Base-by-base conservation (phyloP, 1,140 invertebrate species). In the Diabrotica virgifera region DNA sequence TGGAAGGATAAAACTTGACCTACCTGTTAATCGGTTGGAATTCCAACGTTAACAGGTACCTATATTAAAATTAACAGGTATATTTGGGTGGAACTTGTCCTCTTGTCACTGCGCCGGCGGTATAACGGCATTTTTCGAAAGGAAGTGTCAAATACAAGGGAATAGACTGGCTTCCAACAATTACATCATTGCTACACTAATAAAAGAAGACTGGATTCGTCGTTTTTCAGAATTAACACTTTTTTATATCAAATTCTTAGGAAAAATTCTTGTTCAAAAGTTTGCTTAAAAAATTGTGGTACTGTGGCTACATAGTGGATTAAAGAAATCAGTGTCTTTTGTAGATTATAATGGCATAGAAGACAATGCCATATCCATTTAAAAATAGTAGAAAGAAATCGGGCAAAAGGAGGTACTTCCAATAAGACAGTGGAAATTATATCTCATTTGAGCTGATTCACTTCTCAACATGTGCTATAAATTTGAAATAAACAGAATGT, bases 11-110 rank as follows among this genome's bases (percentile, higher is more conserved):
- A 55, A 14, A 55, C 53, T 24, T 55, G n/a, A 36, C 38, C 56
- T 62, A 62, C 60, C 60, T 62, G 60, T 54, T 53, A 62, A 62
- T 53, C 12, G 56, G 51, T 9, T 24, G 63, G 64, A 57, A 62
- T 62, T 62, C 13, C 40, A 46, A n/a, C 40, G 8, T 46, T 46
- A 46, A 46, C 40, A 46, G 40, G 40, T 46, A 46, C 40, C 40
- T 46, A 10, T 46, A 46, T 46, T 46, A 46, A 46, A 46, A 46
- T 46, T 46, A 46, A 46, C 40, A 46, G 40, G 40, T 46, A 46
- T 46, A 46, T 46, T 46, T 46, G 8, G 40, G 40, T 46, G 40
- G 40, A 46, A 46, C 40, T 46, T 46, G 40, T 46, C 40, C 40
- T 46, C 40, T 46, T 46, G 40, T 46, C 40, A 46, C 40, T 46